A percentile compares a stretch with the other conserved stretches of the same genome.
These are phyloP conservation scores for Hypocryptadius cinnamomeus DNA, from an alignment of 2,113 vertebrate species.

Conservation along the genomic window DNA sequence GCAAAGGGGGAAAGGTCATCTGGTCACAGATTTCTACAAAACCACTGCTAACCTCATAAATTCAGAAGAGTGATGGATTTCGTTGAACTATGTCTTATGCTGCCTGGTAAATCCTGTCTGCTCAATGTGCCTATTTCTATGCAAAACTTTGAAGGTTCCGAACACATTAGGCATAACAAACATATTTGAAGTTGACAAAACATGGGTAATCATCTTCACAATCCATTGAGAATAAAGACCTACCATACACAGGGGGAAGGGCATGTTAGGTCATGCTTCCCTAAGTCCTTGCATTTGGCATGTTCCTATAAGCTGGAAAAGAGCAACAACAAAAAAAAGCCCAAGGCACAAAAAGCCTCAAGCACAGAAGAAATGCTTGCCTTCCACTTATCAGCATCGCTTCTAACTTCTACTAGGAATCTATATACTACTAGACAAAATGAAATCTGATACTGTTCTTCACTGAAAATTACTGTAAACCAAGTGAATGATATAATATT, in stretches of 20 bases:
- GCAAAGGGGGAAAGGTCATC: not conserved
- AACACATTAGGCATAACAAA: not conserved
- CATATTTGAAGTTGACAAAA: not conserved
- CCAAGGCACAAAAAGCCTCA: not conserved
- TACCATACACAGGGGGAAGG: not conserved
- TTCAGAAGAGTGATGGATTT: not conserved
- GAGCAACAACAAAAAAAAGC: not conserved
- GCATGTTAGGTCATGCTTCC: not conserved
- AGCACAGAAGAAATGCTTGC: not conserved
- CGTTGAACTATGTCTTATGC: not conserved
- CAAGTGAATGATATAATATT: not conserved
- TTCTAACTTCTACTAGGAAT: not conserved
- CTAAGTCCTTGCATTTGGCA: not conserved
- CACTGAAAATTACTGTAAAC: not conserved
- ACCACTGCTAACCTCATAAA: not conserved
- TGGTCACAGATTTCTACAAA: not conserved
- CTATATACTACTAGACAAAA: not conserved
- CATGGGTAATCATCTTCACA: fast-evolving
- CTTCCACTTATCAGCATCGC: not conserved
- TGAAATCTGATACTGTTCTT: not conserved
- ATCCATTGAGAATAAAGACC: not conserved
- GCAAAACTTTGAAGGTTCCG: not conserved
- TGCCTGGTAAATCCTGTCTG: not conserved
- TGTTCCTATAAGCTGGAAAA: not conserved
- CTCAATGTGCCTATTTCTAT: not conserved